Evolutionary conservation across 2,113 vertebrate genomes (phyloP), one percentile per base, ranked within the genome.

Genomic region (Amazona guildingii): DNA sequence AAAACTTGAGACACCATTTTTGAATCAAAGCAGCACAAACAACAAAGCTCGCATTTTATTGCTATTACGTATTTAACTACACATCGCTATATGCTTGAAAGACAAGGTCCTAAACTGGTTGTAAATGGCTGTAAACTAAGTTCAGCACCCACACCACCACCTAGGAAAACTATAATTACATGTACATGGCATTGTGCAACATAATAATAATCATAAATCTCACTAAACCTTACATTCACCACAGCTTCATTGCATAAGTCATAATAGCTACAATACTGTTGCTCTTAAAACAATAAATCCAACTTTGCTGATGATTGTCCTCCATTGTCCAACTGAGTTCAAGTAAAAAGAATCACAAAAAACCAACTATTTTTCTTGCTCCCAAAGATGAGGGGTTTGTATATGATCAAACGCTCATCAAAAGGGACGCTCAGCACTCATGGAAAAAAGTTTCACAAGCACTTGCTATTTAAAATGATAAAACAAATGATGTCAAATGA

Each of bases 81-180:
- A 66, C 25, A 25, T 17, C 33, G n/a, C 48, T 74, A 35, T 13
- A 37, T 16, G 57, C 88, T 75, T 86, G 86, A 94, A 92, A 90
- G 88, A 86, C 5, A 0, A 96, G 90, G 88, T 78, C 85, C 85
- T 92, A 83, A 95, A 96, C 52, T 49, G 83, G 67, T 49, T 90
- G 74, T 73, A 83, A 95, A 77, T 12, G 62, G 81, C 31, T 91
- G 54, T 90, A 93, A 95, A 90, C 54, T 6, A 77, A 86, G 24
- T 81, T 92, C 80, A 78, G 31, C 83, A 83, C 68, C 88, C 61
- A 29, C 61, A 77, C 33, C 68, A 41, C 44, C 9, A 0, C 78
- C 49, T 49, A 68, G 63, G 37, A 86, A 64, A 81, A 70, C 66
- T 72, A 16, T 27, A 51, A 10, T 55, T 64, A 70, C 72, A 68